Base-by-base conservation (phyloP, 2,113 vertebrate genomes). In the Urocolius indicus region DNA sequence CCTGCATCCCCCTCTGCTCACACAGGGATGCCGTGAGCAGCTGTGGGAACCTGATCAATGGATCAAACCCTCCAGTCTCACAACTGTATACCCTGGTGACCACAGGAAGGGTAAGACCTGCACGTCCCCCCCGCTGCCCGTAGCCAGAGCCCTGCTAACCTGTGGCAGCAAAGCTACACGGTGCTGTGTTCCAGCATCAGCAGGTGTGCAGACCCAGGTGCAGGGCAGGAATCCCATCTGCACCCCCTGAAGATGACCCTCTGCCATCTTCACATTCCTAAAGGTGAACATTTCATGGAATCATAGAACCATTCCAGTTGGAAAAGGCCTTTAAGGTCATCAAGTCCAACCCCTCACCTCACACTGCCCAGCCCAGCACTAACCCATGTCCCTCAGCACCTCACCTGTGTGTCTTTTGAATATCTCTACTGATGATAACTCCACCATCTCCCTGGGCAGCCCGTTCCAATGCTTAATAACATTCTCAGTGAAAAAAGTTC, bases 191-290 rank as follows among this genome's bases (percentile, higher is more conserved):
- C 46, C 43, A 52, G 65, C 22, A 67, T 2, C 19, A 12, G 41
- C 13, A 7, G 41, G 41, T 6, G 9, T 16, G 55, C 22, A 46
- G 45, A 63, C 55, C 32, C 0, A 0, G 17, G 16, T 26, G 32
- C 0, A 1, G 19, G 32, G 46, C 19, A 94, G 41, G 74, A 89
- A 81, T 78, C n/a, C 62, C 49, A 54, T 2, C 78, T 1, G 4
- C 74, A 52, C 7, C 4, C n/a, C 10, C 23, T 82, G 74, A 62
- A 58, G 43, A 45, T 0, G 7, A 71, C 67, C 67, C 71, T 63
- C 83, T 67, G 19, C n/a, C 74, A 26, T 59, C 78, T 82, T 67
- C 11, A 15, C 26, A 11, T 26, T 87, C 43, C 55, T 71, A 9
- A 20, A 3, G 6, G 34, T 8, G 43, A 81, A 58, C 55, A 51